Base-by-base conservation (phyloP, 1,140 invertebrate species). In the Anagrus nilaparvatae region DNA sequence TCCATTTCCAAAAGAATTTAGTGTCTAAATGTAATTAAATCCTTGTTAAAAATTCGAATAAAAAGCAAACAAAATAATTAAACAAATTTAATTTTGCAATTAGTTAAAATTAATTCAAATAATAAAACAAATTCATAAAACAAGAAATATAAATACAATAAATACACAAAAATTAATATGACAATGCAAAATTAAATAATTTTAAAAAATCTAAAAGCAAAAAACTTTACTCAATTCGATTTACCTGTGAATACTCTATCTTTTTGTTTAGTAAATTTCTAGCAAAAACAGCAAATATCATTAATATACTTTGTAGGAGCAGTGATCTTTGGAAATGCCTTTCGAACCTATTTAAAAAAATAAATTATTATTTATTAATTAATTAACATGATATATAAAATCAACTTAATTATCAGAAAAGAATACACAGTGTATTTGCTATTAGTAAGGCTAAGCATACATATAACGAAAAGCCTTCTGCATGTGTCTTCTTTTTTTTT, bases 1-100 rank as follows among this genome's bases (percentile, higher is more conserved):
- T 96, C 96, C 96, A 99, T 59, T 88, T 84, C 96, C 96, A 99
- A 76, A 99, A 99, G 70, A 87, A 85, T 56, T 81, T 81, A 53
- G 75, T 71, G 58, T 93, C 85, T 67, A 93, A 85, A 78, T 94
- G 89, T 93, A 70, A 56, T 61, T 40, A 60, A 69, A 57, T 52
- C 48, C 50, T 51, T 56, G 46, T 40, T 39, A 46, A 40, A 37
- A 44, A 45, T 4, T 30, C 14, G 41, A 46, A 40, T 3, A 27
- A 40, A n/a, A 44, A 19, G 20, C 19, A 39, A 40, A 24, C 27
- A 20, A 28, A 34, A 40, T 19, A 5, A 33, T 19, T n/a, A n/a
- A 18, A 30, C 14, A 7, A 30, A 30, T 30, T n/a, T n/a, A n/a
- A n/a, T n/a, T n/a, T n/a, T n/a, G n/a, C n/a, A n/a, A n/a, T n/a